Evolutionary conservation across 2,888 invertebrate genomes (phyloP).

Genomic region (Drosophila testacea): DNA sequence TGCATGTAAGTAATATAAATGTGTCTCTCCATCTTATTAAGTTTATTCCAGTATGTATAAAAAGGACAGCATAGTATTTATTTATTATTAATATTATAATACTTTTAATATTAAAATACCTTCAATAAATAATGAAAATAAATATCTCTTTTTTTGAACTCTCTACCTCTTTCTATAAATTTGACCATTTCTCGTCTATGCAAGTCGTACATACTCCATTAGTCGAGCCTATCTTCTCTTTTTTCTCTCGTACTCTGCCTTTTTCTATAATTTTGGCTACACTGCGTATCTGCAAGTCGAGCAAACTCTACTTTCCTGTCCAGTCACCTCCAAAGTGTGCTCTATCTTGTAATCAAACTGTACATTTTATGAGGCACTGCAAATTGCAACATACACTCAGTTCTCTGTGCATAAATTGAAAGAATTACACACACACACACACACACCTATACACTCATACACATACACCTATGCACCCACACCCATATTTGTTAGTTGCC

Average conservation of each 20-base stretch:
- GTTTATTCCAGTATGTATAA: no score
- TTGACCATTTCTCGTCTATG: neutral
- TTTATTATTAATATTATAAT: no score
- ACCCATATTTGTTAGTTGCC: conserved; percentile 7
- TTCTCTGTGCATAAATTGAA: conserved; percentile 12
- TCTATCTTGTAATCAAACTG: conserved; percentile 21
- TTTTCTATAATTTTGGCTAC: neutral
- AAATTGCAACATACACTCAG: conserved; percentile 4
- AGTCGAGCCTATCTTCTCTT: neutral
- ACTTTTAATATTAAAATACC: no score
- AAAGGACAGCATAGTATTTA: no score
- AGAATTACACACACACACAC: neutral
- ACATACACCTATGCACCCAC: neutral
- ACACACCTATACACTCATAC: neutral
- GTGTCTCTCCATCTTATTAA: no score
- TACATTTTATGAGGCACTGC: conserved; percentile 29
- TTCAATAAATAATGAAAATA: no score
- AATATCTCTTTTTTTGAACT: neutral
- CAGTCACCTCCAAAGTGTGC: conserved; percentile 7
- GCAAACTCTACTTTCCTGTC: neutral
- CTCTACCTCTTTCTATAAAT: neutral
- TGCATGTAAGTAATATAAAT: no score
- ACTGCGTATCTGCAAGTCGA: neutral
- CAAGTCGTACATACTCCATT: no score
- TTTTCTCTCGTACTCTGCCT: neutral